phyloP scores from a whole-genome alignment of 2,888 invertebrate genomes.

The Agrochola lota region DNA sequence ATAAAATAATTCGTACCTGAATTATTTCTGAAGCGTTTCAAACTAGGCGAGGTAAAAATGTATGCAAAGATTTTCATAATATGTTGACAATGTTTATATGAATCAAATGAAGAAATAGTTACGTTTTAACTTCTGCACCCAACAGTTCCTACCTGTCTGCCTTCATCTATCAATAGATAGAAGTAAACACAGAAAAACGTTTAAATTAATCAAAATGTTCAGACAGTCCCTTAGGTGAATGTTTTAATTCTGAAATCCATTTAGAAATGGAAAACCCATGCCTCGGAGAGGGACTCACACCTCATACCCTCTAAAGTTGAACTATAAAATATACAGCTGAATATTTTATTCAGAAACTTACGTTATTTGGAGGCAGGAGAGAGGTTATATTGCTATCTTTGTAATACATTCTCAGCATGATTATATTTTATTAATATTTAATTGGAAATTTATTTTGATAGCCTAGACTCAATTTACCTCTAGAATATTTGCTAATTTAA shows the following conservation, averaged over 20 bases:
- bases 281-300: conserved; percentile 59
- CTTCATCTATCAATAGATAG: background rate
- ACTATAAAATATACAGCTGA: conserved; percentile 76
- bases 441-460: conserved; percentile 4
- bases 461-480: background rate
- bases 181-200: conserved; percentile 31
- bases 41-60: background rate
- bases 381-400: conserved; percentile 46
- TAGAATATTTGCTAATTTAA: conserved; percentile 2
- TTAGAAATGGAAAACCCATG: conserved; percentile 79
- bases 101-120: background rate
- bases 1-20: conserved; percentile 27
- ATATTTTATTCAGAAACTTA: conserved; percentile 73
- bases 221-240: conserved; percentile 77
- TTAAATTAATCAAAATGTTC: conserved; percentile 71
- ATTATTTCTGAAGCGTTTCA: conserved; percentile 18
- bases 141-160: background rate
- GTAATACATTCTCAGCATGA: conserved; percentile 8
- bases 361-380: conserved; percentile 57
- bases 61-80: background rate
- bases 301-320: conserved; percentile 45
- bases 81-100: background rate
- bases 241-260: conserved; percentile 86
- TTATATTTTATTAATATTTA: conserved; percentile 20
- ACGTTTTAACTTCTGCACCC: background rate